phyloP scores from a whole-genome alignment of 1,140 invertebrate genomes.

The Neuroterus valhalla region DNA sequence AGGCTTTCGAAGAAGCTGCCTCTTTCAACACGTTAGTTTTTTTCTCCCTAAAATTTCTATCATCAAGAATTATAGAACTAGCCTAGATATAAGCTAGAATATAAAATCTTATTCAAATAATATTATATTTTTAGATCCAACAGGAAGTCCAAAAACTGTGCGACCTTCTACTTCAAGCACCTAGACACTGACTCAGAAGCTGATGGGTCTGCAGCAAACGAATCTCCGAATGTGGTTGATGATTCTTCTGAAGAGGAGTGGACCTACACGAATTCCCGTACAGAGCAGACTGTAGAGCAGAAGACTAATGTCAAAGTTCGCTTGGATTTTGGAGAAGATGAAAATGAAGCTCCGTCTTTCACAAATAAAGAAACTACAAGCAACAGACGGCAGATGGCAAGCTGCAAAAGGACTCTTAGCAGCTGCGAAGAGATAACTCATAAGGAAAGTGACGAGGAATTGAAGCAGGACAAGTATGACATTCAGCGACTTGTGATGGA shows the following conservation, averaged over 20 bases:
- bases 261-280: slow-evolving; percentile 78
- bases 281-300: slow-evolving; percentile 51
- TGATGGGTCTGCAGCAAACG: slow-evolving; percentile 55
- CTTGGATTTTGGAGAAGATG: slow-evolving; percentile 58
- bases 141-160: slow-evolving; percentile 86
- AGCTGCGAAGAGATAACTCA: slow-evolving; percentile 48
- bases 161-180: slow-evolving; percentile 89
- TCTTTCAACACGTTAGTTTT: slow-evolving; percentile 69
- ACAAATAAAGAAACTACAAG: slow-evolving; percentile 34
- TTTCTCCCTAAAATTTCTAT: too few relatives aligned
- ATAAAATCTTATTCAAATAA: too few relatives aligned
- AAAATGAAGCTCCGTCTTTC: not conserved
- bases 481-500: slow-evolving; percentile 82
- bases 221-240: slow-evolving; percentile 67
- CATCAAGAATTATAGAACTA: too few relatives aligned
- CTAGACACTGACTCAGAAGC: slow-evolving; percentile 87
- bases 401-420: slow-evolving; percentile 36
- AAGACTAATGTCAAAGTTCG: slow-evolving; percentile 63
- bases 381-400: slow-evolving; percentile 31
- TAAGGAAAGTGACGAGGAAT: slow-evolving; percentile 69
- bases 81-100: too few relatives aligned
- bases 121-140: slow-evolving; percentile 75
- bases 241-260: slow-evolving; percentile 84
- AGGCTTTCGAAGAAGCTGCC: slow-evolving; percentile 60
- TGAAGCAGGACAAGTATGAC: slow-evolving; percentile 69